These are phyloP conservation scores for Holothuria glaberrima DNA, from an alignment of 35 echinoderm and acorn worm genomes.

Conservation along the genomic window DNA sequence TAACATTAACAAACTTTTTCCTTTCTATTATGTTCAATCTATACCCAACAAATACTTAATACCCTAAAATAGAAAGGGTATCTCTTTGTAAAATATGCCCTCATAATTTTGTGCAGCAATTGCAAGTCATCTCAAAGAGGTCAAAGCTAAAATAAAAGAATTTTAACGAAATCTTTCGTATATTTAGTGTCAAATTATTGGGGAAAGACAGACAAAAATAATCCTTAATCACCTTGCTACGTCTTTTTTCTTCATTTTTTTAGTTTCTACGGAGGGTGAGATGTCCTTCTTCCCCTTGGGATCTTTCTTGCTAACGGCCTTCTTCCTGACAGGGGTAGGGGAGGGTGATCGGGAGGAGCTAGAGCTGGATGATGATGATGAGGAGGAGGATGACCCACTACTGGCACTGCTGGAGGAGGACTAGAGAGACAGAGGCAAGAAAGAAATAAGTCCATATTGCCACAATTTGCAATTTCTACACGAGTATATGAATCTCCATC, in stretches of 20 bases:
- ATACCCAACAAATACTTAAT: too few relatives aligned
- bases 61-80: too few relatives aligned
- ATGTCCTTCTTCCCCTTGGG: slow-evolving; percentile 8
- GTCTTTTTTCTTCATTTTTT: slow-evolving; percentile 41
- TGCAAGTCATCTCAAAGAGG: too few relatives aligned
- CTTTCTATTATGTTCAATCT: too few relatives aligned
- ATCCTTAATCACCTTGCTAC: not conserved
- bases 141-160: too few relatives aligned
- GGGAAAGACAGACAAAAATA: not conserved
- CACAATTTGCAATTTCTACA: too few relatives aligned
- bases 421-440: not conserved
- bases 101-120: too few relatives aligned
- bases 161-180: too few relatives aligned
- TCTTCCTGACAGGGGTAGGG: slow-evolving; percentile 35
- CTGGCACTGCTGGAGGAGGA: slow-evolving; percentile 33
- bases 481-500: too few relatives aligned
- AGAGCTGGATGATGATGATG: slow-evolving; percentile 25
- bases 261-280: not conserved
- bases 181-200: too few relatives aligned
- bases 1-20: too few relatives aligned
- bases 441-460: not conserved
- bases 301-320: slow-evolving; percentile 17
- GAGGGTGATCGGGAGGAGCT: slow-evolving; percentile 32
- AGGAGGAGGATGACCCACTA: slow-evolving; percentile 44
- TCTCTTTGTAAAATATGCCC: too few relatives aligned